Conservation (phyloP, 1,140 invertebrate species). For the Rhopalosiphum padi region DNA sequence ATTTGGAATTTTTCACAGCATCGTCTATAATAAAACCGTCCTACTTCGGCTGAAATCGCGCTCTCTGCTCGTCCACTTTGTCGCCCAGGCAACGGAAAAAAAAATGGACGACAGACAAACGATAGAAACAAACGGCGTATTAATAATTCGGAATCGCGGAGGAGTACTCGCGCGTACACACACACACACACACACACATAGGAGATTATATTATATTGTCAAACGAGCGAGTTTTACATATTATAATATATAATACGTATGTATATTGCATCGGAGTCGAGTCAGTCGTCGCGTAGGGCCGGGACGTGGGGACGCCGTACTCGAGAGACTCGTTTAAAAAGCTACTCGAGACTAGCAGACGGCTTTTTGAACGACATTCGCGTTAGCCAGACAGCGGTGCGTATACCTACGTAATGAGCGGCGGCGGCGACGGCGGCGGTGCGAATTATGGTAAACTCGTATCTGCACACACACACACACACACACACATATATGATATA, state of each 20-base stretch:
- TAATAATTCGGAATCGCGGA: slow-evolving; percentile 22
- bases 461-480: not conserved
- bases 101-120: slow-evolving; percentile 18
- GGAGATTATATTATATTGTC: slow-evolving; percentile 9
- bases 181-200: not conserved
- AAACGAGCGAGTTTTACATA: not conserved
- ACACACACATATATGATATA: not conserved
- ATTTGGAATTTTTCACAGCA: too few species aligned
- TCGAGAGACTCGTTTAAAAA: slow-evolving; percentile 35
- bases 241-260: not conserved
- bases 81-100: not conserved
- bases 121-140: not conserved
- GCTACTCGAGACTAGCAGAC: slow-evolving; percentile 48
- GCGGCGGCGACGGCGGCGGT: not conserved
- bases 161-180: too few species aligned
- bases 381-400: not conserved
- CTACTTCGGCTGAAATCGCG: not conserved
- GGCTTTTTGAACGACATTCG: slow-evolving; percentile 33
- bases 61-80: not conserved
- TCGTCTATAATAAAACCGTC: not conserved
- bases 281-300: not conserved
- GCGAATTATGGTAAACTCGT: not conserved
- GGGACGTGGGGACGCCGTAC: not conserved
- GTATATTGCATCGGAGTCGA: not conserved
- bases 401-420: slow-evolving; percentile 17